Conservation (phyloP, 1,140 invertebrate species). For the Leptopilina clavipes region DNA sequence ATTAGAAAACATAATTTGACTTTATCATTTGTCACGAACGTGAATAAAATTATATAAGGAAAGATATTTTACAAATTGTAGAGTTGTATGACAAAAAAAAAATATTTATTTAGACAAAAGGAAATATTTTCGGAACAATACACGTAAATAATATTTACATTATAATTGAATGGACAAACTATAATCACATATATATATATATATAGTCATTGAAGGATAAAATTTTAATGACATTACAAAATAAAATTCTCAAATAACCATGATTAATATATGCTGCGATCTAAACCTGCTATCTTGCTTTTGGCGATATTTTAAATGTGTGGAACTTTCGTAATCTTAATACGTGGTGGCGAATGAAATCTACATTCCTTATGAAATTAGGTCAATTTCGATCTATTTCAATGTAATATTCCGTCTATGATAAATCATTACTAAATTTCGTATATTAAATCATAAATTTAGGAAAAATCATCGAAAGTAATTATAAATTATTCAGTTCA, state of each 20-base stretch:
- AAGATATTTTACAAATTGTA: background rate
- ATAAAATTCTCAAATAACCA: background rate
- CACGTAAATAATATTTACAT: too few species aligned
- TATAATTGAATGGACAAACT: too few species aligned
- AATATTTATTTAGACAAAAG: background rate
- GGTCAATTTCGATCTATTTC: conserved; percentile 35
- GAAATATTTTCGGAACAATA: background rate
- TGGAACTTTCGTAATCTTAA: conserved; percentile 17
- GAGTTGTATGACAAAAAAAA: background rate
- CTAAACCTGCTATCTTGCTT: background rate
- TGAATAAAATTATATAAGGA: background rate
- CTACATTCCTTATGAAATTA: conserved; percentile 37
- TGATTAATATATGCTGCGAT: background rate
- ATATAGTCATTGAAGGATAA: background rate
- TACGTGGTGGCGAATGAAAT: conserved; percentile 29
- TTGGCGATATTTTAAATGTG: conserved; percentile 20
- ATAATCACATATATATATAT: background rate
- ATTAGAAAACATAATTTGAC: too few species aligned
- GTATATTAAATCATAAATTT: background rate
- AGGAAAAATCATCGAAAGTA: background rate
- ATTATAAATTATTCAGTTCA: too few species aligned
- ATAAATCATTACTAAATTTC: conserved; percentile 12
- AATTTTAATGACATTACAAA: background rate
- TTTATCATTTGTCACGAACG: background rate
- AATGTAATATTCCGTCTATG: background rate